A percentile compares a stretch with the other conserved stretches of the same genome.
Conservation (phyloP, 2,113 vertebrate species). For the Meriones unguiculatus region DNA sequence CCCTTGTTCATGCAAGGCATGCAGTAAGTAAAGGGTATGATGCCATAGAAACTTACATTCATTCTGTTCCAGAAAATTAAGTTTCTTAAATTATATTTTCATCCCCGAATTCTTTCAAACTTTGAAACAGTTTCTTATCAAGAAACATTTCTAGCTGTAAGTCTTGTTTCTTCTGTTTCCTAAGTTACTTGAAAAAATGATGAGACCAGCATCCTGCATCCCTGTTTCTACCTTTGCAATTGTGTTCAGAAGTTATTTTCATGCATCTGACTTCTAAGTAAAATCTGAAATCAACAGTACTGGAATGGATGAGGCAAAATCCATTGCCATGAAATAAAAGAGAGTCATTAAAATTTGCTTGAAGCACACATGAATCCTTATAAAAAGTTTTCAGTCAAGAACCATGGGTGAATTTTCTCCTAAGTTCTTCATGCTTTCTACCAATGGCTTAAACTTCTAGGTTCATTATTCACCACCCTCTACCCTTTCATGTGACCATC, state of each 20-base stretch:
- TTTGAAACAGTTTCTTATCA: neutral
- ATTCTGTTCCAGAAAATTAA: neutral
- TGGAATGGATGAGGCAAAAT: neutral
- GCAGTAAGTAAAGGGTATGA: neutral
- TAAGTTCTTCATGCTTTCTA: neutral
- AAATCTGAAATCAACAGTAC: neutral
- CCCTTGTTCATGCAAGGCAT: neutral
- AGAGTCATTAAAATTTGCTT: neutral
- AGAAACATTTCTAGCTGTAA: neutral
- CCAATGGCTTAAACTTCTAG: accelerated
- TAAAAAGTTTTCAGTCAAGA: neutral
- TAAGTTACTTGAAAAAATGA: neutral
- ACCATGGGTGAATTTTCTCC: neutral
- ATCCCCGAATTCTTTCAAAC: neutral
- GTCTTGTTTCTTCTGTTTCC: neutral
- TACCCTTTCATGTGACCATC: neutral
- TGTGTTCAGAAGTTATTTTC: neutral
- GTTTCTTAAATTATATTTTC: neutral
- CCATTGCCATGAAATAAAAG: neutral
- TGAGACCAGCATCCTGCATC: neutral
- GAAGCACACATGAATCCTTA: neutral
- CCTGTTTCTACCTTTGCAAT: neutral
- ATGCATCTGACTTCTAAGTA: neutral
- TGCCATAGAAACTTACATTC: neutral
- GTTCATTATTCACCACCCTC: neutral